A percentile compares a stretch with the other conserved stretches of the same genome.
Conservation (phyloP, 2,888 invertebrate genomes). For the Leptopilina myrica region DNA sequence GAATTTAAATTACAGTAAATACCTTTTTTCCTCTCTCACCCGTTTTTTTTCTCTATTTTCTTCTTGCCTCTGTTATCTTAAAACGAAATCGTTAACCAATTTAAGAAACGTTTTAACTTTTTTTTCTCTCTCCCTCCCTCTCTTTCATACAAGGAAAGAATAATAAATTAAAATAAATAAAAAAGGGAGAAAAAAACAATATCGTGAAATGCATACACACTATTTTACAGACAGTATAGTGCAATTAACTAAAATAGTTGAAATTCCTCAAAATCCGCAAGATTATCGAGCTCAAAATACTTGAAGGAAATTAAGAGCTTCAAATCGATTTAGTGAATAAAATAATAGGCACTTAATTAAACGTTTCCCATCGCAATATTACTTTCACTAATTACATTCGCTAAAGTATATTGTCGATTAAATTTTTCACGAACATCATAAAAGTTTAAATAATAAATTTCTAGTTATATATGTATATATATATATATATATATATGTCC, state of each 20-base stretch:
- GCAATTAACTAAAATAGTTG: slow-evolving; percentile 9
- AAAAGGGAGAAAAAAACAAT: not conserved
- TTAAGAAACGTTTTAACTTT: not conserved
- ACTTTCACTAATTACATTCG: slow-evolving; percentile 4
- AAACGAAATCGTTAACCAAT: slow-evolving; percentile 13
- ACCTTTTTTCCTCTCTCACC: too few species aligned
- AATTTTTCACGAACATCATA: not conserved
- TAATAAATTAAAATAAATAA: too few species aligned
- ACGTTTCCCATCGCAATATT: not conserved
- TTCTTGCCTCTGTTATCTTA: slow-evolving; percentile 1
- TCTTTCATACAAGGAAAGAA: too few species aligned
- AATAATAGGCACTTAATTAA: not conserved
- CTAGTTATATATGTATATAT: not conserved
- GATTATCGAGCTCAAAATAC: slow-evolving; percentile 5
- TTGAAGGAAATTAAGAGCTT: not conserved
- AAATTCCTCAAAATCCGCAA: not conserved
- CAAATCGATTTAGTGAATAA: slow-evolving; percentile 1
- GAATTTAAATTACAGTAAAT: not conserved
- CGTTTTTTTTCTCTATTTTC: not conserved
- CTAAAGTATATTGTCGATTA: not conserved
- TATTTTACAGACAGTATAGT: too few species aligned
- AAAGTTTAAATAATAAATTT: not conserved
- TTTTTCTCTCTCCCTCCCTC: too few species aligned
- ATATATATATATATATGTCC: too few species aligned
- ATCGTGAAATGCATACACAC: not conserved